These are phyloP conservation scores for Pithys albifrons DNA, from an alignment of 2,113 vertebrate genomes.

Conservation along the genomic window DNA sequence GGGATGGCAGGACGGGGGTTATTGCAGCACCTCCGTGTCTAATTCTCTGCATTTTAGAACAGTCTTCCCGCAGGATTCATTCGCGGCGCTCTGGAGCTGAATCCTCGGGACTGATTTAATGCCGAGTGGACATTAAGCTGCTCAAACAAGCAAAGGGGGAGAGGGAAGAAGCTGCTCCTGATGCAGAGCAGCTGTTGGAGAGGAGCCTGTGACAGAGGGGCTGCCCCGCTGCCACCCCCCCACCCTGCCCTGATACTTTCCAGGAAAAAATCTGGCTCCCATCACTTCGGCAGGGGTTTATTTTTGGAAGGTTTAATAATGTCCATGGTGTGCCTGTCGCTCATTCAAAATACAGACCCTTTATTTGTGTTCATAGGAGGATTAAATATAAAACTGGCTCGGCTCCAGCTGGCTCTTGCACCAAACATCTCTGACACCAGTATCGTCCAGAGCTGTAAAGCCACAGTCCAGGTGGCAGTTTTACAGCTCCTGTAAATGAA, in stretches of 20 bases:
- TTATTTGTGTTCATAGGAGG: constrained; percentile 63
- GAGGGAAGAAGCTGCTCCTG: neutral
- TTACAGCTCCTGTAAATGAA: neutral
- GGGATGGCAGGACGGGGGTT: neutral
- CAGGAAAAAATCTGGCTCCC: constrained; percentile 52
- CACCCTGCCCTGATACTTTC: neutral
- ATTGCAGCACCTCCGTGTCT: neutral
- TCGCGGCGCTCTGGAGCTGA: neutral
- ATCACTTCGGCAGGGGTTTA: constrained; percentile 55
- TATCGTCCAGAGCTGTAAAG: constrained; percentile 1
- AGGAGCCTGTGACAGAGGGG: neutral
- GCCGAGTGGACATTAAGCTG: neutral
- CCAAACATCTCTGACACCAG: constrained; percentile 22
- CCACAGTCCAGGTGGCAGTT: neutral
- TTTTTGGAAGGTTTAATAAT: constrained; percentile 67
- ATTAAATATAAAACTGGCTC: constrained; percentile 70
- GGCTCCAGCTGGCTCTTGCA: constrained; percentile 34
- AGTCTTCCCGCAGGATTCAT: neutral
- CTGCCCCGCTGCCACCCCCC: neutral
- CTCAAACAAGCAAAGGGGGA: neutral
- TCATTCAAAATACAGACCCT: constrained; percentile 49
- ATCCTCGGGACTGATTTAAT: neutral
- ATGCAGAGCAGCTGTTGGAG: neutral
- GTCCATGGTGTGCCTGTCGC: constrained; percentile 11
- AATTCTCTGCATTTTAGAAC: neutral